Percentiles rank a stretch among this genome's conserved stretches.
phyloP scores from a whole-genome alignment of 2,797 vertebrate species.

The Acipenser transmontanus region DNA sequence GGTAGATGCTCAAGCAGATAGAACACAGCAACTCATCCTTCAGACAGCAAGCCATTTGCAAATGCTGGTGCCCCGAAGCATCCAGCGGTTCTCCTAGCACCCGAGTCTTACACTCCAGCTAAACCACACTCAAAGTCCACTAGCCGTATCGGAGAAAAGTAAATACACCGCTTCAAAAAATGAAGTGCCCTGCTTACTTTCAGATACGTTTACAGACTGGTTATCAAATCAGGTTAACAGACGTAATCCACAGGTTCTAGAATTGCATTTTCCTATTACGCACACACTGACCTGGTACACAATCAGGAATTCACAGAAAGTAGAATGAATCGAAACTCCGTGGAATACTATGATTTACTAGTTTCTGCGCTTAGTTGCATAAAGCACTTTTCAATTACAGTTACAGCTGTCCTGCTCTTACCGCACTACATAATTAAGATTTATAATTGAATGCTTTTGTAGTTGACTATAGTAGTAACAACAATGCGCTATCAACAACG shows the following conservation, averaged over 20 bases:
- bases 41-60: constrained; percentile 87
- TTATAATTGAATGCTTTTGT: neutral
- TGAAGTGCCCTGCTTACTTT: neutral
- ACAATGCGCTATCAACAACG: neutral
- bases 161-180: no score
- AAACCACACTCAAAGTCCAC: neutral
- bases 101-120: no score
- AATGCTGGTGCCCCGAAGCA: constrained; percentile 11
- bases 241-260: no score
- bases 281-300: no score
- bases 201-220: neutral
- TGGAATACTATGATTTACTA: no score
- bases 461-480: neutral
- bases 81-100: no score
- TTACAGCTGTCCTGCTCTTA: constrained; percentile 1
- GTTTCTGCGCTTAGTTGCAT: no score
- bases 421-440: neutral
- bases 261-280: no score
- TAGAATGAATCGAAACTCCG: no score
- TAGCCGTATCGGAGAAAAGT: neutral
- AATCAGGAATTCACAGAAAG: no score
- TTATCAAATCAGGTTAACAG: no score
- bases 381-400: neutral
- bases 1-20: constrained; percentile 97
- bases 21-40: constrained; percentile 97